Evolutionary conservation across 2,113 vertebrate genomes (phyloP).

Genomic region (Eublepharis macularius): DNA sequence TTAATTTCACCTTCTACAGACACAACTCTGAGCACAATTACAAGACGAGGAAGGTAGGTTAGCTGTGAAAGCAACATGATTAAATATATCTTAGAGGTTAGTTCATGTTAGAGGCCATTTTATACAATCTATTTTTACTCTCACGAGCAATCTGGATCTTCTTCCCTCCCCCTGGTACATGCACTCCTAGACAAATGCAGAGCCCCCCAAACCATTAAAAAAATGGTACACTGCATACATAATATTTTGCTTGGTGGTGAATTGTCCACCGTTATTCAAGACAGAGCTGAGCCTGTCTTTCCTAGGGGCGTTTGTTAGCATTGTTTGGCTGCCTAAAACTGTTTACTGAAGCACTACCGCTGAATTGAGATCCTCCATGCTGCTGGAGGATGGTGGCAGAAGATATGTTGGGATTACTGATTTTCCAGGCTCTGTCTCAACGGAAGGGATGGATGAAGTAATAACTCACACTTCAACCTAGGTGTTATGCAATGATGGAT

Average conservation of each 20-base stretch:
- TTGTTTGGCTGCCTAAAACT: no score
- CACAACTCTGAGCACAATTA: background rate
- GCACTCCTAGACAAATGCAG: background rate
- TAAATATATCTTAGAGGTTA: conserved; percentile 3
- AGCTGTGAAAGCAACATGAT: conserved; percentile 10
- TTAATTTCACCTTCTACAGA: conserved; percentile 12
- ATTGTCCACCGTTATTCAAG: background rate
- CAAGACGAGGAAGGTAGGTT: background rate
- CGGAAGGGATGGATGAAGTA: no score
- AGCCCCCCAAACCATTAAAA: background rate
- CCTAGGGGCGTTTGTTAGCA: no score
- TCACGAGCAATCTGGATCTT: background rate
- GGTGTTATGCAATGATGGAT: no score
- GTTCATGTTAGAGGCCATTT: background rate
- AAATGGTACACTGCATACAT: background rate
- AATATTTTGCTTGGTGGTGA: background rate
- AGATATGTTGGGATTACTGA: no score
- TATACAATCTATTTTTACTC: background rate
- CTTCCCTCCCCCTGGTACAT: background rate
- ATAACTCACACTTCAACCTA: no score
- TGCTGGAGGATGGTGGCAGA: no score
- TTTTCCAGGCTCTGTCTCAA: no score
- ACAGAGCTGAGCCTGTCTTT: background rate
- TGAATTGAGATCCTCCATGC: no score
- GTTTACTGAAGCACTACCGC: no score